Evolutionary conservation across 1,140 invertebrate genomes (phyloP), one percentile per base, ranked within the genome.

Genomic region (Drosophila littoralis): DNA sequence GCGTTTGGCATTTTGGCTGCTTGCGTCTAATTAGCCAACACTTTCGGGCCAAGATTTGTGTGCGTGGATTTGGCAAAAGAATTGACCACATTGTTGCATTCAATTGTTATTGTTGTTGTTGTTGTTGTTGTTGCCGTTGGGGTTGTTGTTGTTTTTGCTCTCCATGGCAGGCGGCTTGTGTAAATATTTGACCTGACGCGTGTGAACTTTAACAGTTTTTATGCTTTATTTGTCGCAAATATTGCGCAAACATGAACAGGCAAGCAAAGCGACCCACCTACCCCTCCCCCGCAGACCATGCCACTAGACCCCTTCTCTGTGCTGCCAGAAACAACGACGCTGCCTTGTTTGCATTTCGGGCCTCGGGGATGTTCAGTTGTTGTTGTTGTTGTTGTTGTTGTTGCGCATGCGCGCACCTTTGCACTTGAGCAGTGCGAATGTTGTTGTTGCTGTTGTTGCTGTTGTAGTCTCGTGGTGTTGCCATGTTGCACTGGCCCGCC

Each of bases 201-300:
- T 83, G 79, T 90, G 85, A 89, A 90, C 84, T 89, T 86, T 88
- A 89, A 88, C 84, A 88, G 84, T 88, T 86, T 90, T 90, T 90
- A 90, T 90, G 88, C 82, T 90, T 90, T 90, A 90, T 90, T 90
- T 90, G 86, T 86, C 79, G 79, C 86, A 90, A 90, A 90, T 90
- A 90, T 90, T 90, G 82, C 77, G 82, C 88, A 86, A 90, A 90
- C 85, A 90, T 59, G 65, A 63, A 50, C 72, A 70, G 38, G 15
- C 42, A 59, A 52, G 42, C 64, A 38, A 40, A 46, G 54, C 67
- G 54, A 42, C 13, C 45, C 32, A 28, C 22, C 9, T 7, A 10
- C 50, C 8, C 57, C 9, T 7, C 12, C 43, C 7, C 60, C 13
- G 10, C 22, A 43, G 1, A 12, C 28, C n/a, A 28, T 4, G 22